Base-by-base conservation (phyloP, 2,888 invertebrate species). In the Aphelenchoides bicaudatus region DNA sequence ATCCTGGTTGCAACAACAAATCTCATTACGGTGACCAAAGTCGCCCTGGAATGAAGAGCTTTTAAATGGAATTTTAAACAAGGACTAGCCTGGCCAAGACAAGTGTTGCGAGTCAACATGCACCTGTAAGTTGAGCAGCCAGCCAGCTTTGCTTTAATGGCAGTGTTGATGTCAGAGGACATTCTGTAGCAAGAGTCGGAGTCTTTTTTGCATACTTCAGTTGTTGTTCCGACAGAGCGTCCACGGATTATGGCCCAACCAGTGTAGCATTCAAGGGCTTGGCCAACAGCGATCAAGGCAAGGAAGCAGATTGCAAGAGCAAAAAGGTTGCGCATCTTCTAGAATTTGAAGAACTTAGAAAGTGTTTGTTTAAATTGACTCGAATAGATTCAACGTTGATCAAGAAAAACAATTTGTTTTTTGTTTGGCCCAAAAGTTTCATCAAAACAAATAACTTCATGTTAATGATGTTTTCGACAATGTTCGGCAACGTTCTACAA, bases 81-180 rank as follows among this genome's bases (percentile, higher is more conserved):
- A n/a, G n/a, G n/a, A n/a, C n/a, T 6, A 25, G 21, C 43, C 27
- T 63, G 63, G 8, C 31, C 30, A 8, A 30, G 39, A 56, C 63
- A 63, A 39, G 55, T 63, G 56, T 63, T 57, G 16, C 43, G 52
- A n/a, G 38, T 38, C 4, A 51, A 66, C 67, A 68, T 68, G 50
- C 65, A 65, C 4, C 65, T 39, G 29, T 56, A 50, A 13, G 65
- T 65, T 25, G 62, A 64, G 39, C 65, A 65, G 6, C 65, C 65
- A 27, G 65, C 67, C 27, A 68, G 39, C 38, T 65, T 65, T 21
- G 59, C 34, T 30, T 68, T 68, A 49, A 37, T 58, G 10, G 58
- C 29, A n/a, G 63, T 27, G 31, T 55, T 63, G 4, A 60, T 39
- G 2, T 67, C 62, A 10, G 34, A 13, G 2, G 30, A 49, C 31